A percentile compares a stretch with the other conserved stretches of the same genome.
phyloP scores from a whole-genome alignment of 2,888 invertebrate genomes.

The Acanthosepion lycidas region DNA sequence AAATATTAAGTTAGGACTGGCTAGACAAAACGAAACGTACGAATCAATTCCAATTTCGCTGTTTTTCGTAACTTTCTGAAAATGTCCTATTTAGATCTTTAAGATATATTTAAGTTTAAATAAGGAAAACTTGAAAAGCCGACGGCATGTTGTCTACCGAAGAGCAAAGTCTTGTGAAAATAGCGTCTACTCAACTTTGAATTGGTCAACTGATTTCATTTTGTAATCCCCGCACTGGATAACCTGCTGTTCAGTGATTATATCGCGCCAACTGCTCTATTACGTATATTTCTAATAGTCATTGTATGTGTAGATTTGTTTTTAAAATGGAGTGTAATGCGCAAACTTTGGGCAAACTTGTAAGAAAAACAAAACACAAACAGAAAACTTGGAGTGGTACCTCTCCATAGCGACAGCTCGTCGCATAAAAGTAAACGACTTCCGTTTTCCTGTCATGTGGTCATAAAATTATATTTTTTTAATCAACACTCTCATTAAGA shows the following conservation, averaged over 20 bases:
- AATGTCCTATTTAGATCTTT: too few species aligned
- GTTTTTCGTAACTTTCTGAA: too few species aligned
- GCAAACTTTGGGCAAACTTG: not conserved
- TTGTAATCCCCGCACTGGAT: not conserved
- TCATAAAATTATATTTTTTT: too few species aligned
- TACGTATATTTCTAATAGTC: not conserved
- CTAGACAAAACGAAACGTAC: too few species aligned
- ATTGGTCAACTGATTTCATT: not conserved
- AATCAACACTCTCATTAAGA: too few species aligned
- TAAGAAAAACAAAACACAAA: not conserved
- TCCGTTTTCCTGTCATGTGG: too few species aligned
- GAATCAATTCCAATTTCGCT: too few species aligned
- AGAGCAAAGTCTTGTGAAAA: not conserved
- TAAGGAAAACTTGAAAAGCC: too few species aligned
- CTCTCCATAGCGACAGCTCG: not conserved
- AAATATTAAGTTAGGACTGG: too few species aligned
- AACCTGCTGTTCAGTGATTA: not conserved
- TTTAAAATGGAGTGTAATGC: not conserved
- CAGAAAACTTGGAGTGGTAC: not conserved
- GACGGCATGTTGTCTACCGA: not conserved
- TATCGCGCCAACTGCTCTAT: not conserved
- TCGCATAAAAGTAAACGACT: too few species aligned
- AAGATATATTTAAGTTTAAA: too few species aligned
- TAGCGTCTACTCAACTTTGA: not conserved
- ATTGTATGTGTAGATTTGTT: not conserved